Percentiles rank a stretch among this genome's conserved stretches.
phyloP scores from a whole-genome alignment of 2,888 invertebrate species.

The Ectemnius lituratus region DNA sequence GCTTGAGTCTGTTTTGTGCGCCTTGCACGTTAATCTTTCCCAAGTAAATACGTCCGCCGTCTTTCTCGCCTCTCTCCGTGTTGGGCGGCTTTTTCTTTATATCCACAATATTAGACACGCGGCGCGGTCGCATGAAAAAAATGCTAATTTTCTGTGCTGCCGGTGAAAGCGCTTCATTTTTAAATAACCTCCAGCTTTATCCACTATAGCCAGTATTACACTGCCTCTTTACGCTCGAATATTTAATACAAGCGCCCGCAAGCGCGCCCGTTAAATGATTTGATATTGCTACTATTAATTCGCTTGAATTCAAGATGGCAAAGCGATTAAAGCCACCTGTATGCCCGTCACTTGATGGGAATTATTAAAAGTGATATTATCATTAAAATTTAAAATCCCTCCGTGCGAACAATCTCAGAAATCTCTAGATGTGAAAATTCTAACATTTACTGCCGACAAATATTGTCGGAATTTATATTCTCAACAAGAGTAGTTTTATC shows the following conservation, averaged over 20 bases:
- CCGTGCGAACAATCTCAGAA: too few species aligned
- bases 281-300: too few species aligned
- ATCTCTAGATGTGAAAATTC: too few species aligned
- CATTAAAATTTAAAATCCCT: too few species aligned
- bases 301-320: too few species aligned
- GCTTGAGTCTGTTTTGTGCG: conserved; percentile 2
- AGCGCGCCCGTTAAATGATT: too few species aligned
- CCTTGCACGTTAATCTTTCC: conserved; percentile 65
- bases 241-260: conserved; percentile 47
- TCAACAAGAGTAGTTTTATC: too few species aligned
- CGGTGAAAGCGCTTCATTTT: neutral
- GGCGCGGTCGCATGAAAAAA: conserved; percentile 66
- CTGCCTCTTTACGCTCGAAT: conserved; percentile 55
- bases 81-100: conserved; percentile 37
- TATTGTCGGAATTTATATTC: too few species aligned
- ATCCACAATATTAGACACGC: conserved; percentile 60
- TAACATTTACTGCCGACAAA: too few species aligned
- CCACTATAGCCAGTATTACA: conserved; percentile 39
- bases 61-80: conserved; percentile 23
- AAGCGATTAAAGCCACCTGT: too few species aligned
- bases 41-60: conserved; percentile 53
- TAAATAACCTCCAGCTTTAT: conserved; percentile 16
- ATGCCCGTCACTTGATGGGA: too few species aligned
- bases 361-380: too few species aligned
- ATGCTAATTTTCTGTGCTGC: conserved; percentile 68